Conservation (phyloP, 1,140 invertebrate genomes). For the Musca vetustissima region DNA sequence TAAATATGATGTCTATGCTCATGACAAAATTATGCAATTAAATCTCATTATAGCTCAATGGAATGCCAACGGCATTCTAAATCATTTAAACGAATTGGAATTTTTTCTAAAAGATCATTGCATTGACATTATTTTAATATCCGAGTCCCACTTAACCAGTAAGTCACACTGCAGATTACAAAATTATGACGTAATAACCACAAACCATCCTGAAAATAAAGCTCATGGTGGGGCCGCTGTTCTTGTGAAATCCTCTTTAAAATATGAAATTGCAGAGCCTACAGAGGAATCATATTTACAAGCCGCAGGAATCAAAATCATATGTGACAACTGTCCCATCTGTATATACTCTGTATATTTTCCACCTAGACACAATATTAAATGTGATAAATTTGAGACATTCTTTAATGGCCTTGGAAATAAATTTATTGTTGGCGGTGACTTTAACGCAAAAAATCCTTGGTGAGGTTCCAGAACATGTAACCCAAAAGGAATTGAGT, state of each 20-base stretch:
- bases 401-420: not conserved
- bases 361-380: not conserved
- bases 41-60: constrained; percentile 3
- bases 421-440: not conserved
- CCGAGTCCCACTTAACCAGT: not conserved
- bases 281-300: not conserved
- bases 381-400: not conserved
- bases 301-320: not conserved
- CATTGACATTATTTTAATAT: not conserved
- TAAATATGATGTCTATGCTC: constrained; percentile 17
- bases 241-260: not conserved
- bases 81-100: not conserved
- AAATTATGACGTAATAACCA: not conserved
- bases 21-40: constrained; percentile 20
- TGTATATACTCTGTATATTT: not conserved
- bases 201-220: not conserved
- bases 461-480: not conserved
- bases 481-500: not conserved
- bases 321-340: not conserved
- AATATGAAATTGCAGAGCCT: not conserved
- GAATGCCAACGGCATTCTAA: constrained; percentile 17
- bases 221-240: not conserved
- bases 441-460: not conserved
- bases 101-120: not conserved
- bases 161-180: not conserved